phyloP scores from a whole-genome alignment of 1,140 invertebrate species.

The Drosophila insularis region DNA sequence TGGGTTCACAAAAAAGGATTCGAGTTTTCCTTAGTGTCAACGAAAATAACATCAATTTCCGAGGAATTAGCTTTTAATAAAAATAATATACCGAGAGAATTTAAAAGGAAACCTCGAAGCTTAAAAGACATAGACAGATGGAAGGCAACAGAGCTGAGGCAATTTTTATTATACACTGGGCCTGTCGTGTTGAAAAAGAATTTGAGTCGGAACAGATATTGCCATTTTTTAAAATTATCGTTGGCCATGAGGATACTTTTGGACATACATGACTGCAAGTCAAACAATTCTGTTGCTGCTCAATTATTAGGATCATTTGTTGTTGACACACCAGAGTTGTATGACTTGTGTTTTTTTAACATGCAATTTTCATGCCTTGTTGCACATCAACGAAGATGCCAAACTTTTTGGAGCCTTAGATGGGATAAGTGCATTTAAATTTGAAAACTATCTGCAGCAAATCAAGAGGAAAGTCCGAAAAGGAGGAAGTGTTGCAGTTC shows the following conservation, averaged over 20 bases:
- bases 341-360: slow-evolving; percentile 27
- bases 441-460: slow-evolving; percentile 40
- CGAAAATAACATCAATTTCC: slow-evolving; percentile 36
- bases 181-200: slow-evolving; percentile 32
- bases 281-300: slow-evolving; percentile 27
- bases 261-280: not conserved
- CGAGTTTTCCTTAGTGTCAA: slow-evolving; percentile 26
- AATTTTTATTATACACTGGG: slow-evolving; percentile 46
- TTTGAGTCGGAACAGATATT: slow-evolving; percentile 34
- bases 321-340: slow-evolving; percentile 27
- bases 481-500: slow-evolving; percentile 22
- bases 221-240: slow-evolving; percentile 9
- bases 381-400: slow-evolving; percentile 45
- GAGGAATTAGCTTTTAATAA: slow-evolving; percentile 27
- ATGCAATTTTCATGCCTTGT: slow-evolving; percentile 38
- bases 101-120: slow-evolving; percentile 40
- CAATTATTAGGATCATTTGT: too few species aligned
- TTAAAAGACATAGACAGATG: slow-evolving; percentile 43
- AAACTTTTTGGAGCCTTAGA: slow-evolving; percentile 33
- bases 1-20: too few species aligned
- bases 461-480: slow-evolving; percentile 32
- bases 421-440: slow-evolving; percentile 36
- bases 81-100: slow-evolving; percentile 32
- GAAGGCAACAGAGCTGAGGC: slow-evolving; percentile 48
- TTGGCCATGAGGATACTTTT: slow-evolving; percentile 7